phyloP scores from a whole-genome alignment of 2,113 vertebrate genomes.

The Mesitornis unicolor region DNA sequence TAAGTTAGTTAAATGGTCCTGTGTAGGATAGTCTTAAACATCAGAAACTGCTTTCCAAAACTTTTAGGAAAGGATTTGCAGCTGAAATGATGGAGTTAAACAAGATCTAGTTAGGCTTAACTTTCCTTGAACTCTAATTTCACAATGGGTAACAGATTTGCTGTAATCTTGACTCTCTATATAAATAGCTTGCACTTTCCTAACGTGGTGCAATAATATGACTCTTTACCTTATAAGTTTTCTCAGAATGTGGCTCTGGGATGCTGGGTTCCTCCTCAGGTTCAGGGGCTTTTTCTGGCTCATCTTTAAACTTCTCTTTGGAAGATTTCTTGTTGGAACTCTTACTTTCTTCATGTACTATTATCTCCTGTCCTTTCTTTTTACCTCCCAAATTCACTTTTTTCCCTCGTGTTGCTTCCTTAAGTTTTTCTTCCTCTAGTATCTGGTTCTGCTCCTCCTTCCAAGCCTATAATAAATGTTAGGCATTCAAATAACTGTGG shows the following conservation, averaged over 20 bases:
- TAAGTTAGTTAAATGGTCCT: background rate
- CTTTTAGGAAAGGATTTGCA: background rate
- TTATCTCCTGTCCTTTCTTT: slow-evolving; percentile 48
- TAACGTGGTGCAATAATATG: background rate
- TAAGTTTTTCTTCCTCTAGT: slow-evolving; percentile 70
- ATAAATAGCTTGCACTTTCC: background rate
- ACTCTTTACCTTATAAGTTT: slow-evolving; percentile 64
- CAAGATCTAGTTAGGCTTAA: background rate
- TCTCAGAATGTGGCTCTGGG: background rate
- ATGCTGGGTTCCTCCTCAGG: background rate
- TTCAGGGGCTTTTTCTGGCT: slow-evolving; percentile 14
- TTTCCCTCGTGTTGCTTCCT: slow-evolving; percentile 68
- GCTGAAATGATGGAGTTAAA: background rate
- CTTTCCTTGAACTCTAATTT: background rate
- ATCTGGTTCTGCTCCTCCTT: slow-evolving; percentile 74
- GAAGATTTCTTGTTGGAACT: background rate
- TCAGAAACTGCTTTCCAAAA: background rate
- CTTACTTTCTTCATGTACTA: slow-evolving; percentile 4
- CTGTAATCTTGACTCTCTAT: background rate
- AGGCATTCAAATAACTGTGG: background rate
- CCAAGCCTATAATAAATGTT: slow-evolving; percentile 74
- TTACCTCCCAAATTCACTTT: slow-evolving; percentile 13
- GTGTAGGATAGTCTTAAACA: background rate
- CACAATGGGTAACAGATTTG: background rate
- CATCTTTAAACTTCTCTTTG: slow-evolving; percentile 45